Evolutionary conservation across 2,797 vertebrate species (phyloP).

Genomic region (Neomorphus geoffroyi): DNA sequence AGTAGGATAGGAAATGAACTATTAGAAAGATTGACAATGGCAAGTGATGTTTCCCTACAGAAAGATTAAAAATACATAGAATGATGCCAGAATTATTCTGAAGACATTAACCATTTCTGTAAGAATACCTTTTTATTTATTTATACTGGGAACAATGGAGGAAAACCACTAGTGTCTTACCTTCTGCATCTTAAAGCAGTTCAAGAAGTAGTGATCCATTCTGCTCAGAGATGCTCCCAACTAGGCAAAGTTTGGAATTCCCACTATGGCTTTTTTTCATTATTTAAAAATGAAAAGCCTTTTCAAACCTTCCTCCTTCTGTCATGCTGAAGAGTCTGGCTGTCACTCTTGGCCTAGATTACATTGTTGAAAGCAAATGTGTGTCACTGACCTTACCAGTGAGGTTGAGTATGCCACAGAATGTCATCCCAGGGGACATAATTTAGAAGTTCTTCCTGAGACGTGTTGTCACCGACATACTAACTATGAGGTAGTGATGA

Average conservation of each 20-base stretch:
- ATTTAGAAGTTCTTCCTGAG: slow-evolving; percentile 15
- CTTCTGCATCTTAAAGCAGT: background rate
- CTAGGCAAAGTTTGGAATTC: background rate
- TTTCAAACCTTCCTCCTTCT: background rate
- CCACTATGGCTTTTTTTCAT: background rate
- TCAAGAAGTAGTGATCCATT: background rate
- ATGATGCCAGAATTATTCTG: background rate
- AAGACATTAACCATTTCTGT: background rate
- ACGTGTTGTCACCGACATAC: background rate
- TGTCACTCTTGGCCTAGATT: slow-evolving; percentile 30
- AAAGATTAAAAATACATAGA: background rate
- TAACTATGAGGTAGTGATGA: background rate
- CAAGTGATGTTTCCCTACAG: background rate
- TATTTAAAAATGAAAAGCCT: slow-evolving; percentile 1
- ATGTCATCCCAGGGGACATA: slow-evolving; percentile 6
- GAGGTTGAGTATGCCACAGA: background rate
- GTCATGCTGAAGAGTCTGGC: slow-evolving; percentile 10
- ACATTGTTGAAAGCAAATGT: slow-evolving; percentile 47
- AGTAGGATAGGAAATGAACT: background rate
- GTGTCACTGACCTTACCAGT: slow-evolving; percentile 41
- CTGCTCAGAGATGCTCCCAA: background rate
- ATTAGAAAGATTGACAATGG: background rate
- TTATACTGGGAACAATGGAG: background rate
- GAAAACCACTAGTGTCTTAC: background rate
- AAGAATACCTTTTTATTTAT: background rate